Evolutionary conservation across 2,888 invertebrate species (phyloP).

Genomic region (Psylliodes chrysocephalus): DNA sequence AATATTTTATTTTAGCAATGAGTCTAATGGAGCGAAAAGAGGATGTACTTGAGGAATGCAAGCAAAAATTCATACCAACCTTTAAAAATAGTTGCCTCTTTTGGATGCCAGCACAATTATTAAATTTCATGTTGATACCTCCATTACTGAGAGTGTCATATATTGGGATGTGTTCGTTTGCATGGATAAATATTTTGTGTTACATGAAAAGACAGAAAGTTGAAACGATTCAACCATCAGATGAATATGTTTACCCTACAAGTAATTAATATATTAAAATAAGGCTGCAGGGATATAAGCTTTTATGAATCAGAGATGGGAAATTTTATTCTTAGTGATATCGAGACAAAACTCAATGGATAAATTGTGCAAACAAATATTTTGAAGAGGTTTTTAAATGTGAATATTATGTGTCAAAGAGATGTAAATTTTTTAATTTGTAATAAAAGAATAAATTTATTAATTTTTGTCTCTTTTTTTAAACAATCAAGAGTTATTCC

Average conservation of each 20-base stretch:
- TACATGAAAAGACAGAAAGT: constrained; percentile 75
- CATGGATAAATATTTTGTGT: constrained; percentile 88
- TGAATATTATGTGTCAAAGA: too few relatives aligned
- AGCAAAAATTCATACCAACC: constrained; percentile 77
- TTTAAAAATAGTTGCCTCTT: constrained; percentile 81
- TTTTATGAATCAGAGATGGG: too few relatives aligned
- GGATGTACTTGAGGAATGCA: constrained; percentile 77
- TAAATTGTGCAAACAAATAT: too few relatives aligned
- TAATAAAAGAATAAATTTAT: background rate
- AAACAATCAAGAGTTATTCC: too few relatives aligned
- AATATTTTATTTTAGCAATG: constrained; percentile 70
- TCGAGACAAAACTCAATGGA: too few relatives aligned
- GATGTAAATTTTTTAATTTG: too few relatives aligned
- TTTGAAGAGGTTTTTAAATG: too few relatives aligned
- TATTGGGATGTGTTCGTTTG: constrained; percentile 80
- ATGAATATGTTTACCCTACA: too few relatives aligned
- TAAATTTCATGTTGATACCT: constrained; percentile 81
- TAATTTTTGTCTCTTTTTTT: background rate
- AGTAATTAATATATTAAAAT: too few relatives aligned
- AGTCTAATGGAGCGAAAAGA: constrained; percentile 77
- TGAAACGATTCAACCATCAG: background rate
- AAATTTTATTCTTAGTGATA: too few relatives aligned
- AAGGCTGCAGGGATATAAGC: too few relatives aligned
- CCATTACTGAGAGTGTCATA: constrained; percentile 80
- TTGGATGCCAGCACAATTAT: constrained; percentile 84